A percentile compares a stretch with the other conserved stretches of the same genome.
Conservation (phyloP, 2,797 vertebrate species). For the Gallinago solitaria region DNA sequence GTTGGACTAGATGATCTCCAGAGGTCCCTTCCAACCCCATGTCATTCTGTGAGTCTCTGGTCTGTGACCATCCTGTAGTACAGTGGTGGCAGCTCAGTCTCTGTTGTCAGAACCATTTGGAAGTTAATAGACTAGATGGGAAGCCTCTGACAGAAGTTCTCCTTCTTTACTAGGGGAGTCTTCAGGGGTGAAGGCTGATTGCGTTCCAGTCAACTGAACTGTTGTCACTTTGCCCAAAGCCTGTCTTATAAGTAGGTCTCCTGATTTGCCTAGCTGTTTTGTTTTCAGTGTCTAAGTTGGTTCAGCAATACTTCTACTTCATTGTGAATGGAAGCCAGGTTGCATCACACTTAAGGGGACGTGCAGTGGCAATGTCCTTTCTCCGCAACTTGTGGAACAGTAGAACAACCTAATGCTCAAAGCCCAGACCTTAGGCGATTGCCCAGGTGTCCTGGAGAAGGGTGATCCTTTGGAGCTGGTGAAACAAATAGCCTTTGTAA, state of each 20-base stretch:
- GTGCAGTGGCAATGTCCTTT: not conserved
- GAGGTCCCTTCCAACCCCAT: no score
- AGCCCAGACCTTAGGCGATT: not conserved
- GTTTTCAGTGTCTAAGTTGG: not conserved
- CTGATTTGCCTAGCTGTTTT: not conserved
- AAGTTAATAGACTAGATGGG: not conserved
- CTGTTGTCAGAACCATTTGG: not conserved
- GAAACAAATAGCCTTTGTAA: not conserved
- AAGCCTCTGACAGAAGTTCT: not conserved
- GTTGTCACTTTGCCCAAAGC: not conserved
- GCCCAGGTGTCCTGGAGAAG: not conserved
- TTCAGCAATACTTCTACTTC: not conserved
- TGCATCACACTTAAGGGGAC: not conserved
- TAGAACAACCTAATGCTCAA: not conserved
- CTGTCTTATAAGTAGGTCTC: not conserved
- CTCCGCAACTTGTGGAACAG: not conserved
- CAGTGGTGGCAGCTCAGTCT: not conserved
- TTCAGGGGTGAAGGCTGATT: not conserved
- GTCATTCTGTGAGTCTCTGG: not conserved
- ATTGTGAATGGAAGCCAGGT: not conserved
- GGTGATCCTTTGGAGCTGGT: not conserved
- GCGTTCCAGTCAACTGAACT: not conserved
- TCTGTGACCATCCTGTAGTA: not conserved
- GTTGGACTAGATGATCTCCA: no score
- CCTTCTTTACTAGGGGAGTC: fast-evolving